Evolutionary conservation across 2,113 vertebrate genomes (phyloP), one percentile per base, ranked within the genome.

Genomic region (Odontophorus gujanensis): DNA sequence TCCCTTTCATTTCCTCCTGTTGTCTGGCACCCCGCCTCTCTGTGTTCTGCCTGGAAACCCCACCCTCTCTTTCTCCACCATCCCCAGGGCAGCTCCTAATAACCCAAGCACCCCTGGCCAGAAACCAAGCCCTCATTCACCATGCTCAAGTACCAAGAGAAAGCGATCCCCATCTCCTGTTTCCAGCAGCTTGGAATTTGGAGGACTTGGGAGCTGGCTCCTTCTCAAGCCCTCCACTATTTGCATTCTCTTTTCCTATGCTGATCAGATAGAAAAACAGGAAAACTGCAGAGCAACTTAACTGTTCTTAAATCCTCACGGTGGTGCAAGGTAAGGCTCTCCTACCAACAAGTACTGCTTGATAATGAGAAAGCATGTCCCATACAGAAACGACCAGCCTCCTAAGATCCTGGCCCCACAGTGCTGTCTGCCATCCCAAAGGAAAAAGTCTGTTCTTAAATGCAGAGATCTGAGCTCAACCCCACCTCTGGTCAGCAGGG

Each of bases 1-100:
- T 17, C 22, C 30, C 58, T 89, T 79, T 92, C 59, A 0, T 21
- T 97, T 95, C 94, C 86, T 93, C 62, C 43, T 93, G 55, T 66
- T 0, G 1, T 24, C 34, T 36, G 0, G 0, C 72, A 89, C 75
- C 71, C 66, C 20, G 7, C 89, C 68, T 57, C 74, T 50, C 36
- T 0, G 0, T 4, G 26, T 57, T 36, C 57, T 57, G 30, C n/a
- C 62, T 4, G 3, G 36, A 36, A 81, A 66, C 68, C 21, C 88
- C 83, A 79, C 81, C 86, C 72, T 72, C 84, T 72, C 71, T 50
- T 65, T 43, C 91, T 81, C 72, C 59, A 73, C 36, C 82, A 22
- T 28, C 73, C 69, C 71, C 78, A 82, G 42, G 74, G 43, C 66
- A 74, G 65, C 53, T 82, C 48, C 47, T 53, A 26, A 30, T 50